Evolutionary conservation across 2,113 vertebrate species (phyloP).

Genomic region (Origma solitaria): DNA sequence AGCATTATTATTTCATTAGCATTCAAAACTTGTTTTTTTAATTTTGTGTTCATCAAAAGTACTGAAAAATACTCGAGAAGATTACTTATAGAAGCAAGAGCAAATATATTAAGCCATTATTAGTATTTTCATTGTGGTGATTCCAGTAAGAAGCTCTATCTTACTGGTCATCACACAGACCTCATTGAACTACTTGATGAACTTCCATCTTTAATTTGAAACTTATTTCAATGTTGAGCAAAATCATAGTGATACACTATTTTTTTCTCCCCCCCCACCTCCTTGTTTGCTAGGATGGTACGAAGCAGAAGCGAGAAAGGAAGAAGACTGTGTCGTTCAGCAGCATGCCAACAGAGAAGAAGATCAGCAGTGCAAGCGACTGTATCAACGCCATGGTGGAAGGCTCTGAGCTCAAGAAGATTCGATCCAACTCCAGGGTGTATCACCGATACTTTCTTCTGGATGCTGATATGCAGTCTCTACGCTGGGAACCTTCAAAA

Average conservation of each 20-base stretch:
- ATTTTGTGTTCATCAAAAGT: neutral
- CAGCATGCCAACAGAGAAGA: slow-evolving; percentile 97
- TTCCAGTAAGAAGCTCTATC: neutral
- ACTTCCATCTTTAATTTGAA: neutral
- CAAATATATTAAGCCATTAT: neutral
- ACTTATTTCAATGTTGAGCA: neutral
- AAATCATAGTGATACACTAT: neutral
- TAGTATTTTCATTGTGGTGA: neutral
- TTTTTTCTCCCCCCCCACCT: neutral
- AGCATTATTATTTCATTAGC: neutral
- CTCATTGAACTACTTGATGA: neutral
- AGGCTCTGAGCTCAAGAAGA: slow-evolving; percentile 92
- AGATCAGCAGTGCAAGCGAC: slow-evolving; percentile 94
- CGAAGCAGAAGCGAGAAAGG: slow-evolving; percentile 89
- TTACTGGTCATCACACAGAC: neutral
- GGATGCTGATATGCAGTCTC: slow-evolving; percentile 95
- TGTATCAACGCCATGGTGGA: slow-evolving; percentile 96
- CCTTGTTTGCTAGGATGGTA: slow-evolving; percentile 80
- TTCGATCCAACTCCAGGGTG: slow-evolving; percentile 91
- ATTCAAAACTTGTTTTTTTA: neutral
- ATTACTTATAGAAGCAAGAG: neutral
- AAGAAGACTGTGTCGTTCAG: slow-evolving; percentile 98
- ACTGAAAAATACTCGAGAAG: neutral
- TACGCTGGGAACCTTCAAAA: slow-evolving; percentile 96
- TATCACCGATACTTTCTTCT: slow-evolving; percentile 93